Evolutionary conservation across 2,888 invertebrate species (phyloP).

Genomic region (Creontiades dilutus): DNA sequence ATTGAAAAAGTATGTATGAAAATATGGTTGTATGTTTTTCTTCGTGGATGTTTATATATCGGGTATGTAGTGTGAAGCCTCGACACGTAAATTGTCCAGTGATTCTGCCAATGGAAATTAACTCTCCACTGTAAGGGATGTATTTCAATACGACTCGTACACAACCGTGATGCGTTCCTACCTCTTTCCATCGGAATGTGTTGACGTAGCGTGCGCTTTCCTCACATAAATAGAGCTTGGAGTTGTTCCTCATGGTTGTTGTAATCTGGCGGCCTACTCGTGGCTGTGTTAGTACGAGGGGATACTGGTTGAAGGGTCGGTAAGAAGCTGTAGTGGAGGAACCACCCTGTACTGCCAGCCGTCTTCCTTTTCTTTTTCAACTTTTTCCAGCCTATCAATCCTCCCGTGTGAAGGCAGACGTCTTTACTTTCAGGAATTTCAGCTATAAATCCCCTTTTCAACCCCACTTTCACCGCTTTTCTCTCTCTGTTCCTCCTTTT

Average conservation of each 20-base stretch:
- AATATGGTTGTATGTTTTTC: too few species aligned
- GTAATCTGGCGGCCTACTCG: background rate
- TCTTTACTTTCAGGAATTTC: slow-evolving; percentile 35
- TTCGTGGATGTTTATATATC: too few species aligned
- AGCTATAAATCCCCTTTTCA: slow-evolving; percentile 35
- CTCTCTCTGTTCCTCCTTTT: background rate
- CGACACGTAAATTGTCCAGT: too few species aligned
- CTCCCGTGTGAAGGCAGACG: slow-evolving; percentile 31
- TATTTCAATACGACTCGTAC: too few species aligned
- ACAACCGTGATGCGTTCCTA: too few species aligned
- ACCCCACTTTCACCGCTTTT: background rate
- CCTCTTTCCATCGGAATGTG: too few species aligned
- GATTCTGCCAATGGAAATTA: too few species aligned
- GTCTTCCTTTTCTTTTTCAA: background rate
- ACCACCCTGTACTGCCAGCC: background rate
- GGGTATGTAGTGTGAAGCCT: too few species aligned
- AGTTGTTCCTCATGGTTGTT: background rate
- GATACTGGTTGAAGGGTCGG: slow-evolving; percentile 7
- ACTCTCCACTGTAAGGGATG: too few species aligned
- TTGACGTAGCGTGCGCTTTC: background rate
- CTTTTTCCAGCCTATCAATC: slow-evolving; percentile 35
- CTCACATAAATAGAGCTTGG: background rate
- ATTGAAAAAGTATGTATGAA: too few species aligned
- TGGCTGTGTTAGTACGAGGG: background rate
- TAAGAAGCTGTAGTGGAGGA: background rate